phyloP scores from a whole-genome alignment of 30 jellyfish, hydroid and myxozoan species.

The Hydra vulgaris region DNA sequence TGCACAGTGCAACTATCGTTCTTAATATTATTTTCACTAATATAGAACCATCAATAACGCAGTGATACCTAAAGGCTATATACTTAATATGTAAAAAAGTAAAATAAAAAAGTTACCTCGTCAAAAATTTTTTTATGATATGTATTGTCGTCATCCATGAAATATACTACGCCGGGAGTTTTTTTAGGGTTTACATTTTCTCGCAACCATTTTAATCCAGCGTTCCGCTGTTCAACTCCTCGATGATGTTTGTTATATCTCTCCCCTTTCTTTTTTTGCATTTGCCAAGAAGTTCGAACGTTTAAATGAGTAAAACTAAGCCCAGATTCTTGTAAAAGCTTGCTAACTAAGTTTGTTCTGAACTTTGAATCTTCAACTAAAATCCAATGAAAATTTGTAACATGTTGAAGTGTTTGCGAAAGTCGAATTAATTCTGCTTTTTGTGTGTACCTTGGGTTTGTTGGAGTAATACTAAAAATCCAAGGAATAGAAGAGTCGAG shows the following conservation, averaged over 20 bases:
- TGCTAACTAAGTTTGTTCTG: constrained; percentile 71
- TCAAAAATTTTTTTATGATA: constrained; percentile 73
- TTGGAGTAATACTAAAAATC: constrained; percentile 93
- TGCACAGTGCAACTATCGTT: no score
- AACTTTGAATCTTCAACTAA: constrained; percentile 77
- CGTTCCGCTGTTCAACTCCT: constrained; percentile 87
- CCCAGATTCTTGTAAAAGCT: constrained; percentile 74
- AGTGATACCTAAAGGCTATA: no score
- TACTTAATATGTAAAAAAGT: no score
- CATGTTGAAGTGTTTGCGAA: constrained; percentile 70
- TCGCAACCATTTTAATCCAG: constrained; percentile 76
- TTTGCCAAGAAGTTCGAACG: constrained; percentile 62
- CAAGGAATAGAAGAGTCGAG: constrained; percentile 87
- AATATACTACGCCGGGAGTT: constrained; percentile 88
- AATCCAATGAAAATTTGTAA: constrained; percentile 87
- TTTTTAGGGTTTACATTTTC: constrained; percentile 68
- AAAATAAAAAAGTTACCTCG: constrained; percentile 52
- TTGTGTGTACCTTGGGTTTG: constrained; percentile 83
- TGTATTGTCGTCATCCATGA: constrained; percentile 98
- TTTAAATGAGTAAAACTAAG: constrained; percentile 84
- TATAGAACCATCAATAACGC: no score
- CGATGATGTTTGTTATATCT: constrained; percentile 87
- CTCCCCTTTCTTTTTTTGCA: constrained; percentile 84
- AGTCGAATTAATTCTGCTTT: constrained; percentile 87
- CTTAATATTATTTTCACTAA: no score